Conservation (phyloP, 2,797 vertebrate species). For the Galaxias olidus region DNA sequence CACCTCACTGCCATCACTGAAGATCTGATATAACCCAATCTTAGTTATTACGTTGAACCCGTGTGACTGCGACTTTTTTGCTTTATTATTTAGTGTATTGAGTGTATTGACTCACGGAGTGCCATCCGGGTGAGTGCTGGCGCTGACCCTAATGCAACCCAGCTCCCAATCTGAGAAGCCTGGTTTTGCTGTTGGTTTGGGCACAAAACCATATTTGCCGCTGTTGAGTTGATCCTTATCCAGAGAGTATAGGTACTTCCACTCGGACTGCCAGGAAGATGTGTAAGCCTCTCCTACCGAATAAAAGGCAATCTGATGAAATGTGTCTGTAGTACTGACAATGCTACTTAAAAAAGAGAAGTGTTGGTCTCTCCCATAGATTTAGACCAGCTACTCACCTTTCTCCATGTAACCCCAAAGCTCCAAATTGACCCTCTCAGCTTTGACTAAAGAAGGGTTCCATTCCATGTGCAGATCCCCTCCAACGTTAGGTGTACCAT, state of each 20-base stretch:
- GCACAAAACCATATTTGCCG: conserved; percentile 81
- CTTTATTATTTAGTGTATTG: too few relatives aligned
- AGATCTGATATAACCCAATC: too few relatives aligned
- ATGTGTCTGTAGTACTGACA: not conserved
- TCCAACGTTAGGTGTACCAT: conserved; percentile 75
- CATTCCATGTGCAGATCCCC: conserved; percentile 82
- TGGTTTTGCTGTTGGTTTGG: conserved; percentile 61
- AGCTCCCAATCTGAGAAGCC: conserved; percentile 79
- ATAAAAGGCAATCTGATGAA: not conserved
- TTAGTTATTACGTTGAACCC: too few relatives aligned
- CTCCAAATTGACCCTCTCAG: conserved; percentile 77
- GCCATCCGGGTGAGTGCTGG: conserved; percentile 66
- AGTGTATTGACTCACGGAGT: conserved; percentile 55
- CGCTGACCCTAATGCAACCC: conserved; percentile 80
- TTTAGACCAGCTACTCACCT: conserved; percentile 42
- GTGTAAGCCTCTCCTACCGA: conserved; percentile 58
- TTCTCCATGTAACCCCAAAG: conserved; percentile 88
- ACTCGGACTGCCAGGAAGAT: conserved; percentile 65
- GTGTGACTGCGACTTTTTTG: too few relatives aligned
- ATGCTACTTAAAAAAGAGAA: not conserved
- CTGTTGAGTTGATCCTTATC: conserved; percentile 70
- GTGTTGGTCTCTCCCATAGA: not conserved
- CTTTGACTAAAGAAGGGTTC: conserved; percentile 66
- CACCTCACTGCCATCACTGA: too few relatives aligned
- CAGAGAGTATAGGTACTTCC: conserved; percentile 87